A percentile compares a stretch with the other conserved stretches of the same genome.
These are phyloP conservation scores for Eugnorisma glareosa DNA, from an alignment of 2,888 invertebrate species.

Conservation along the genomic window DNA sequence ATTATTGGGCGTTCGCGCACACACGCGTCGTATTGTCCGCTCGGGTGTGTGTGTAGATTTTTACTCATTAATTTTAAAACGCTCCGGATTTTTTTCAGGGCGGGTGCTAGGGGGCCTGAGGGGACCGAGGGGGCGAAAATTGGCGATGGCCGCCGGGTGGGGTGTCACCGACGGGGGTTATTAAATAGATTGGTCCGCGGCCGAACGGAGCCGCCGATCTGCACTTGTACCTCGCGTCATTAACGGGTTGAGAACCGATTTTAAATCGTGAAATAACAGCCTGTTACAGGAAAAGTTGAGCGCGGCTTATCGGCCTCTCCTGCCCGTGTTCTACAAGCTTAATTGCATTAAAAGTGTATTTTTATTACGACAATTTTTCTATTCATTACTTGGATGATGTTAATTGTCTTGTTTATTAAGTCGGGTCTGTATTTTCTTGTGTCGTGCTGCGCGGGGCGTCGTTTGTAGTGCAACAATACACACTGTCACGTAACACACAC, in stretches of 20 bases:
- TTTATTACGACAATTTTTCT: slow-evolving; percentile 76
- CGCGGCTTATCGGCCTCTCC: slow-evolving; percentile 87
- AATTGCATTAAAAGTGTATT: slow-evolving; percentile 87
- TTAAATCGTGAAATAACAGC: slow-evolving; percentile 90
- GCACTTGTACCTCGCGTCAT: slow-evolving; percentile 91
- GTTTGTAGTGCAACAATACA: slow-evolving; percentile 71
- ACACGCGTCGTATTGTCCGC: slow-evolving; percentile 83
- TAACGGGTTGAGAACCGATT: slow-evolving; percentile 90
- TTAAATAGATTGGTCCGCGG: slow-evolving; percentile 91
- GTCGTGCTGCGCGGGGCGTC: slow-evolving; percentile 47
- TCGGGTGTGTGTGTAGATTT: slow-evolving; percentile 90
- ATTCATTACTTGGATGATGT: slow-evolving; percentile 70
- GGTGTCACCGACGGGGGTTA: slow-evolving; percentile 91
- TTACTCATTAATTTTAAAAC: slow-evolving; percentile 92
- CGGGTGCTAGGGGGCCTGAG: slow-evolving; percentile 87
- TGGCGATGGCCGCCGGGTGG: slow-evolving; percentile 90
- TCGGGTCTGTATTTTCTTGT: slow-evolving; percentile 45
- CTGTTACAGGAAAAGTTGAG: slow-evolving; percentile 90
- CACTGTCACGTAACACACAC: slow-evolving; percentile 77
- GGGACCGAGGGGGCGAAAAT: slow-evolving; percentile 85
- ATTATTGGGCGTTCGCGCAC: slow-evolving; percentile 86
- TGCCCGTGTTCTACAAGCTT: slow-evolving; percentile 84
- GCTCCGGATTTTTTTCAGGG: slow-evolving; percentile 91
- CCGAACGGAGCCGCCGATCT: slow-evolving; percentile 90
- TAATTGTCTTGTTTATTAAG: slow-evolving; percentile 59